A percentile compares a stretch with the other conserved stretches of the same genome.
phyloP scores from a whole-genome alignment of 2,797 vertebrate genomes.

The Lindbergichthys nudifrons region DNA sequence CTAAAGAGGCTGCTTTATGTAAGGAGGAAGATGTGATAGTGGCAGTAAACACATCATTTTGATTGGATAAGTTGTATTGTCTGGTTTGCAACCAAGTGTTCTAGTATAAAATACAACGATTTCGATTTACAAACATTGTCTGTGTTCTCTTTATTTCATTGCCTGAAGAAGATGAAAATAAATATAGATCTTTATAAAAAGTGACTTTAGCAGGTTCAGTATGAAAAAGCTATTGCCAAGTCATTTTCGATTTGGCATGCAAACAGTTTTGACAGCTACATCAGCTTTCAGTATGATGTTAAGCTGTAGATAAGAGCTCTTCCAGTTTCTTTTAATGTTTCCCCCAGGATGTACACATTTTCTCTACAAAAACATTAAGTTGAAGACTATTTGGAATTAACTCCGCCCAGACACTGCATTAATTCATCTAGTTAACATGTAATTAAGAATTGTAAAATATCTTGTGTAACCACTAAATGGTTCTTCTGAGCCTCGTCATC shows the following conservation, averaged over 20 bases:
- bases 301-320: not conserved
- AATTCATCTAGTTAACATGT: not conserved
- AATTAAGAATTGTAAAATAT: not conserved
- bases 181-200: not conserved
- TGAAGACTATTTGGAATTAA: not conserved
- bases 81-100: constrained; percentile 23
- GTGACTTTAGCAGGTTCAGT: not conserved
- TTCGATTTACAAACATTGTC: constrained; percentile 47
- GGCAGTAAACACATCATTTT: not conserved
- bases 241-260: not conserved
- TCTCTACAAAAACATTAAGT: not conserved
- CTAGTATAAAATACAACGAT: constrained; percentile 31
- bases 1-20: not conserved
- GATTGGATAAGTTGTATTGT: constrained; percentile 26
- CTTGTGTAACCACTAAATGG: not conserved
- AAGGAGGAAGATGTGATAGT: not conserved
- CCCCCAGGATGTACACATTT: not conserved
- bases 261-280: not conserved
- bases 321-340: not conserved
- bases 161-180: not conserved
- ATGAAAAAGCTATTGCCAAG: not conserved
- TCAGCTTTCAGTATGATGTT: not conserved
- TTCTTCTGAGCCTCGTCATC: no score
- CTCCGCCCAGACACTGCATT: not conserved
- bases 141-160: not conserved